Base-by-base conservation (phyloP, 2,797 vertebrate species). In the Poecilia wingei region DNA sequence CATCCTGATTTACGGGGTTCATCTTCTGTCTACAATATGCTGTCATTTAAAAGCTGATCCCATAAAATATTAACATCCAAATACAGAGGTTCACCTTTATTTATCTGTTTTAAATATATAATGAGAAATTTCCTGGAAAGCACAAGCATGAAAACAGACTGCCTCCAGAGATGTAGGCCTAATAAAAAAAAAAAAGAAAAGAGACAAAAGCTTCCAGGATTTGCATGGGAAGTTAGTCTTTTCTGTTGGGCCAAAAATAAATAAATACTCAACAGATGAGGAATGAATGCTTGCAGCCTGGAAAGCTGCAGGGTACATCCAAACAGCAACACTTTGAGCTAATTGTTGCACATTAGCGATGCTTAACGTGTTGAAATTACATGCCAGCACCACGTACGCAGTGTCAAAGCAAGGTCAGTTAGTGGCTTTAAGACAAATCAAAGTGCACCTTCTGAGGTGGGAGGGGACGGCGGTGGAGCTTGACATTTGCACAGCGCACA, bases 1-100 rank as follows among this genome's bases (percentile, higher is more conserved):
- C 76, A 71, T 59, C 36, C 59, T 87, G 88, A 91, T 91, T 93
- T 84, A 83, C 77, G 53, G 75, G 74, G 87, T 91, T 92, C 80
- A 89, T 91, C 90, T 91, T 79, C 79, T 83, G 72, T 70, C 83
- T 75, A 75, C 84, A 84, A 87, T 78, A 75, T 47, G 59, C 51
- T 47, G 73, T 76, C 47, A 72, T 82, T 47, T 47, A 70, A 79
- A 31, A 84, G 57, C 28, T 45, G 68, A 81, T 74, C 82, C 76
- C 41, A 74, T 83, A 47, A 79, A 79, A 84, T 84, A 82, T 90
- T 90, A 12, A 77, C 74, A 84, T 79, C 64, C 36, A 57, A 77
- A 74, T 75, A 68, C 74, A 51, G 25, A 59, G 70, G 71, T 55
- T 51, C 78, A 57, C 31, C 49, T 78, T 69, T 51, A 75, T 69